Evolutionary conservation across 2,113 vertebrate genomes (phyloP).

Genomic region (Pelvicachromis taeniatus): DNA sequence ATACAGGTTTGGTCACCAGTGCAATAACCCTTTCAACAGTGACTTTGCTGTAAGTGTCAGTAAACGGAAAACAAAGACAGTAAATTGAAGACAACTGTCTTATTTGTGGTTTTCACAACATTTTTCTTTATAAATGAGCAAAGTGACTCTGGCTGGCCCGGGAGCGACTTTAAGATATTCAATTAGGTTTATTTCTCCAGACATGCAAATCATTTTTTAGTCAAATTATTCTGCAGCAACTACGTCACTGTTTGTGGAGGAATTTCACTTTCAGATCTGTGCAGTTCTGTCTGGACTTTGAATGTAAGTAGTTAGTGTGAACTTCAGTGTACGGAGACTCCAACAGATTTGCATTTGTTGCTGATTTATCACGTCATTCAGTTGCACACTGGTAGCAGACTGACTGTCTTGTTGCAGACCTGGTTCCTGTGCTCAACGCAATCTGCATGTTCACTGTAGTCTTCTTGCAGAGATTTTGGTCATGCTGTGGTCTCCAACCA

Average conservation of each 20-base stretch:
- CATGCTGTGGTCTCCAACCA: neutral
- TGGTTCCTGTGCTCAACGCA: neutral
- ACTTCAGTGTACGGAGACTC: neutral
- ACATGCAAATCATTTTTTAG: too few species aligned
- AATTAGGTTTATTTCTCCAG: too few species aligned
- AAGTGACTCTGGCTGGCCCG: neutral
- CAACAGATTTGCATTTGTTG: neutral
- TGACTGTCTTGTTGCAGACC: neutral
- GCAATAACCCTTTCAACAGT: fast-evolving
- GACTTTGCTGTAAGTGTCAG: neutral
- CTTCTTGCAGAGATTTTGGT: too few species aligned
- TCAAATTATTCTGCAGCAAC: neutral
- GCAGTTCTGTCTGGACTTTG: neutral
- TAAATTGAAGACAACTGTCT: neutral
- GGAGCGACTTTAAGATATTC: too few species aligned
- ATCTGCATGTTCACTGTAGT: too few species aligned
- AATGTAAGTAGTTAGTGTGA: fast-evolving
- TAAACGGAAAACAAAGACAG: neutral
- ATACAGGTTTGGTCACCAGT: neutral
- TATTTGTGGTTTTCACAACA: fast-evolving
- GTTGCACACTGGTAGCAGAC: fast-evolving
- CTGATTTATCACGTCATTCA: fast-evolving
- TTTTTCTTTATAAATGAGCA: neutral
- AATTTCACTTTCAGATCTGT: fast-evolving
- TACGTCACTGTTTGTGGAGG: neutral